Percentiles rank a stretch among this genome's conserved stretches.
Conservation (phyloP, 2,113 vertebrate genomes). For the Tychaedon coryphoeus region DNA sequence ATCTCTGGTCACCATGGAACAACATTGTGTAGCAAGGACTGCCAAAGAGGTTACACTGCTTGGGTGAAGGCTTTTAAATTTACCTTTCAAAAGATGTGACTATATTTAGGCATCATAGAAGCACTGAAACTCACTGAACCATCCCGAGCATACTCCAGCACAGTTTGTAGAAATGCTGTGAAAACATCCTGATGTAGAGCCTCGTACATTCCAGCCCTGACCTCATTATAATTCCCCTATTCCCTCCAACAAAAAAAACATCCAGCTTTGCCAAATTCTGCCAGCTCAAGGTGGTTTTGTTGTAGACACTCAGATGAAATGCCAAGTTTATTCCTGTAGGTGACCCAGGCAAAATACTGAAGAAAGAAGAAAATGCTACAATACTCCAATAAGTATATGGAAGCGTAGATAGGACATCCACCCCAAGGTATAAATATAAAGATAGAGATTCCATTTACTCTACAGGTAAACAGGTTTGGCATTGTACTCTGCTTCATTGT, state of each 20-base stretch:
- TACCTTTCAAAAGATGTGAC: neutral
- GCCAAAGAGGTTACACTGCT: neutral
- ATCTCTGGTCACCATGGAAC: neutral
- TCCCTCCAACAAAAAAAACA: neutral
- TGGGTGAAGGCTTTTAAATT: neutral
- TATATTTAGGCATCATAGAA: neutral
- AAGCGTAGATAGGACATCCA: too few relatives aligned
- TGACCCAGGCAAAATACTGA: neutral
- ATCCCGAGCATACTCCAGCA: neutral
- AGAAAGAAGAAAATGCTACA: neutral
- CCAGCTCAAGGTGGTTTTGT: neutral
- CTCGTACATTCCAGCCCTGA: neutral
- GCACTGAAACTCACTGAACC: neutral
- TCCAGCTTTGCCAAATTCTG: neutral
- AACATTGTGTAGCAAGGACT: accelerated
- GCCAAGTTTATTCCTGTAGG: neutral
- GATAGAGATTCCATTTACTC: neutral
- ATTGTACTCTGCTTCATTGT: neutral
- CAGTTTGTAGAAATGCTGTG: neutral
- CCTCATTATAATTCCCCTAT: neutral
- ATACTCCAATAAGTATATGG: accelerated
- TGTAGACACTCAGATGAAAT: neutral
- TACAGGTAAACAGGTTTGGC: neutral
- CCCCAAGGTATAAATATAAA: neutral
- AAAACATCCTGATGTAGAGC: neutral